Conservation (phyloP, 92 coral and sea anemone genomes). For the Anthopleura xanthogrammica region DNA sequence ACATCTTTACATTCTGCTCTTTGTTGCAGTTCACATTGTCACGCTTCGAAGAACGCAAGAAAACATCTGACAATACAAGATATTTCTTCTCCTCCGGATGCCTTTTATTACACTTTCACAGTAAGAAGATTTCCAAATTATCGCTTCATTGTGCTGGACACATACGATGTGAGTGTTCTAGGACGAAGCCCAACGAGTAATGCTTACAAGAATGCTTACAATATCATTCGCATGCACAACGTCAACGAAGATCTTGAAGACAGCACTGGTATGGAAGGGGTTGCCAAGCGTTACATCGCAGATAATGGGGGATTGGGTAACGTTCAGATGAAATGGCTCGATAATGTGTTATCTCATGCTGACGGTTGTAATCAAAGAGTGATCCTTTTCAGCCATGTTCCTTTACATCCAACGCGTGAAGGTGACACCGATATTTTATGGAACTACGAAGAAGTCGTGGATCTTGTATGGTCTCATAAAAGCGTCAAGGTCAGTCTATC, state of each 20-base stretch:
- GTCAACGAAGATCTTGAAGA: constrained; percentile 40
- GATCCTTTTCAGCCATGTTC: constrained; percentile 66
- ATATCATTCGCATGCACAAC: constrained; percentile 51
- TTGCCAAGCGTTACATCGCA: constrained; percentile 53
- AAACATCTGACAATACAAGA: constrained; percentile 12
- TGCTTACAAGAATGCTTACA: constrained; percentile 44
- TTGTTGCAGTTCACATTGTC: not conserved
- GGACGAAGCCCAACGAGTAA: constrained; percentile 45
- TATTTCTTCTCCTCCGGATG: constrained; percentile 20
- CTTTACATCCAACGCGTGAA: constrained; percentile 43
- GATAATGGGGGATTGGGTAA: constrained; percentile 66
- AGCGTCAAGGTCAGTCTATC: constrained; percentile 65
- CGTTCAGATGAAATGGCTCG: constrained; percentile 65
- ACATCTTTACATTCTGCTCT: constrained; percentile 38
- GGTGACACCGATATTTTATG: constrained; percentile 44
- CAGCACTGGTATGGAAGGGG: constrained; percentile 5
- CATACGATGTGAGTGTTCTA: constrained; percentile 65
- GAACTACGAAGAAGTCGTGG: constrained; percentile 65
- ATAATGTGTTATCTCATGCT: constrained; percentile 41
- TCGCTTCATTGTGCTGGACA: constrained; percentile 64
- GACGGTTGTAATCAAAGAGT: constrained; percentile 53
- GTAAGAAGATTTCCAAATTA: constrained; percentile 49
- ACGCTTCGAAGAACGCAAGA: constrained; percentile 6
- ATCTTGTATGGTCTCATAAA: constrained; percentile 45
- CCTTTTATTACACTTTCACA: constrained; percentile 55